A percentile compares a stretch with the other conserved stretches of the same genome.
Conservation (phyloP, 2,113 vertebrate species). For the Elgaria multicarinata region DNA sequence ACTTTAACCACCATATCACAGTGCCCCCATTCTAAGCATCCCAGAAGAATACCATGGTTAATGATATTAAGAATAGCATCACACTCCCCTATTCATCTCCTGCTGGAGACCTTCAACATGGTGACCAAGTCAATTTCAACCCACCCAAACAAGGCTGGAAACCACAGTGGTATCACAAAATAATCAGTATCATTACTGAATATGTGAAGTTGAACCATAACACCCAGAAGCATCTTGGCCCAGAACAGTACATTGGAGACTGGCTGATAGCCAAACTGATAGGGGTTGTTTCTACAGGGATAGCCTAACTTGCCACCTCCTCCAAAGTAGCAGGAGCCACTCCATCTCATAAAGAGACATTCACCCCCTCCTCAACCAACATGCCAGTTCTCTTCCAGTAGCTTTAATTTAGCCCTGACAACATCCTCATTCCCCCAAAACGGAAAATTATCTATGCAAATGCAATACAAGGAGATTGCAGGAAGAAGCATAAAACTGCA, state of each 20-base stretch:
- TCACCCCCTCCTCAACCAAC: background rate
- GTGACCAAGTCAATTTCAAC: too few species aligned
- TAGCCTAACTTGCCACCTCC: background rate
- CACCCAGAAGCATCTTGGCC: background rate
- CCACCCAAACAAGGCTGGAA: too few species aligned
- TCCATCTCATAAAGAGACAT: background rate
- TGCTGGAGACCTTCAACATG: too few species aligned
- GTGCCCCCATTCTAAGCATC: too few species aligned
- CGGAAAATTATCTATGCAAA: background rate
- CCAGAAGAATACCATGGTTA: too few species aligned
- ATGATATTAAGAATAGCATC: too few species aligned
- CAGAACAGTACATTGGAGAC: background rate
- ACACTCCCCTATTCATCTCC: too few species aligned
- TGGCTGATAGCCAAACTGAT: background rate
- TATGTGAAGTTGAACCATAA: too few species aligned
- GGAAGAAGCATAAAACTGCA: background rate
- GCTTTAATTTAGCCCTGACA: background rate
- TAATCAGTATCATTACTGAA: too few species aligned
- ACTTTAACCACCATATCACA: too few species aligned
- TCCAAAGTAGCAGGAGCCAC: background rate
- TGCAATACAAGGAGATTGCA: background rate
- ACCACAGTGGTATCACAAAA: too few species aligned
- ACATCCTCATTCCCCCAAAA: background rate
- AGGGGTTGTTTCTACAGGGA: background rate
- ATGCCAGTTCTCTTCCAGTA: background rate